Evolutionary conservation across 64 coral and sea anemone species (phyloP).

Genomic region (Trachythela sp.): DNA sequence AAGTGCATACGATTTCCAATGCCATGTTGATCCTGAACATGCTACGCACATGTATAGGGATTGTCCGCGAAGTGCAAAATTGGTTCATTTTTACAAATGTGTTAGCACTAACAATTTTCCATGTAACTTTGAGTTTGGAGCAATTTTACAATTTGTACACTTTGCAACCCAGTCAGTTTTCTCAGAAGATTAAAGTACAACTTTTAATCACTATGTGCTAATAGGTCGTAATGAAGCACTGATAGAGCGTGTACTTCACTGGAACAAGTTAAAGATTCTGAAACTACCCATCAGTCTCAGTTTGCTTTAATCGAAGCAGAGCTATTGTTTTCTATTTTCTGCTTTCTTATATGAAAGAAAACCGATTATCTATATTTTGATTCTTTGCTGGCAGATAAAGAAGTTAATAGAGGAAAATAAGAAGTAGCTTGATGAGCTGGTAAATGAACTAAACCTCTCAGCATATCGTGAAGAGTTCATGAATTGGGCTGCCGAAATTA

Average conservation of each 20-base stretch:
- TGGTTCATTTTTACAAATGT: too few relatives aligned
- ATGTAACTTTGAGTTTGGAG: too few relatives aligned
- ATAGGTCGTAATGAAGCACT: slow-evolving; percentile 9
- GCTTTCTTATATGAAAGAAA: neutral
- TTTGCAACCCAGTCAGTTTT: neutral
- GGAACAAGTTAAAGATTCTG: slow-evolving; percentile 4
- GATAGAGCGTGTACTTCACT: neutral
- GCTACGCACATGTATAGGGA: too few relatives aligned
- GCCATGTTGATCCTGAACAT: too few relatives aligned
- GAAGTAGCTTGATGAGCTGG: neutral
- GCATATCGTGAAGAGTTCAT: neutral
- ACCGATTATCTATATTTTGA: neutral
- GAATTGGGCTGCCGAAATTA: neutral
- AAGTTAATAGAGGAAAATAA: slow-evolving; percentile 12
- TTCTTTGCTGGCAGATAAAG: neutral
- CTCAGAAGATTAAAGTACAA: neutral
- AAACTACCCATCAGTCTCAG: neutral
- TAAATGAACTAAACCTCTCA: neutral
- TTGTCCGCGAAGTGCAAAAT: too few relatives aligned
- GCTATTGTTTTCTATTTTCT: neutral
- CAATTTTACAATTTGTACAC: neutral
- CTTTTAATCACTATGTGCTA: neutral
- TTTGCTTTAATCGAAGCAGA: neutral
- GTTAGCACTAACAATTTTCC: too few relatives aligned
- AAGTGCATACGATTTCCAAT: too few relatives aligned